phyloP scores from a whole-genome alignment of 2,797 vertebrate species.

The Enteromius viviparus region DNA sequence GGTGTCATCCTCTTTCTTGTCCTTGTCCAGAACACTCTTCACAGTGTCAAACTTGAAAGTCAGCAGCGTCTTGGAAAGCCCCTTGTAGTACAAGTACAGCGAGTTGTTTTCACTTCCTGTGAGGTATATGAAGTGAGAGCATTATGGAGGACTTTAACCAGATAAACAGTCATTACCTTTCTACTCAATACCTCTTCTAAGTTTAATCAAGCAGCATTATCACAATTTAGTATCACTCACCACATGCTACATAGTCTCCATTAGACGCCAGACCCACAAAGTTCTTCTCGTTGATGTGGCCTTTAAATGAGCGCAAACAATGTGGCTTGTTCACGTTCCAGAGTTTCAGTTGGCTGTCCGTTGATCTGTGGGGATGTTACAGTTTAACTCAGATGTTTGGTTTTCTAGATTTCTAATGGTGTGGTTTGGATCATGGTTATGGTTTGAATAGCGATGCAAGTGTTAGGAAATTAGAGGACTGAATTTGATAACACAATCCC shows the following conservation, averaged over 20 bases:
- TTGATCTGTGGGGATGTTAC: conserved; percentile 82
- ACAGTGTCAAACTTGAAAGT: conserved; percentile 99
- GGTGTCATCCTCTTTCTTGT: conserved; percentile 97
- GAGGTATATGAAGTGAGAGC: background rate
- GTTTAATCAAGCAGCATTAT: conserved; percentile 2
- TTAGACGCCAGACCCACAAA: conserved; percentile 97
- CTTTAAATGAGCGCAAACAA: conserved; percentile 97
- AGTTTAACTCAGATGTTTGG: background rate
- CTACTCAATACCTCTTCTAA: too few species aligned
- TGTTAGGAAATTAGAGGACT: background rate
- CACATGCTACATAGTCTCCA: conserved; percentile 98
- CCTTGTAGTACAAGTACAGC: conserved; percentile 98
- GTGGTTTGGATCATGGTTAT: background rate
- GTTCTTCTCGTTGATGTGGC: conserved; percentile 99
- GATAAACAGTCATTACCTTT: background rate
- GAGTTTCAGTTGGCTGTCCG: conserved; percentile 97
- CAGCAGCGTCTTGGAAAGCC: conserved; percentile 97
- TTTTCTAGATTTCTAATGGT: background rate
- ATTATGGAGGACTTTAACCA: background rate
- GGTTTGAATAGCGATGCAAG: background rate
- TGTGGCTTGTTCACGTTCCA: conserved; percentile 99
- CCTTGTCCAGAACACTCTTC: conserved; percentile 98
- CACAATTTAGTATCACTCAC: conserved; percentile 72
- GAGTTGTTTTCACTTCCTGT: conserved; percentile 99
- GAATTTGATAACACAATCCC: background rate